Percentiles rank a stretch among this genome's conserved stretches.
Evolutionary conservation across 2,888 invertebrate species (phyloP).

Genomic region (Polymixis lichenea): DNA sequence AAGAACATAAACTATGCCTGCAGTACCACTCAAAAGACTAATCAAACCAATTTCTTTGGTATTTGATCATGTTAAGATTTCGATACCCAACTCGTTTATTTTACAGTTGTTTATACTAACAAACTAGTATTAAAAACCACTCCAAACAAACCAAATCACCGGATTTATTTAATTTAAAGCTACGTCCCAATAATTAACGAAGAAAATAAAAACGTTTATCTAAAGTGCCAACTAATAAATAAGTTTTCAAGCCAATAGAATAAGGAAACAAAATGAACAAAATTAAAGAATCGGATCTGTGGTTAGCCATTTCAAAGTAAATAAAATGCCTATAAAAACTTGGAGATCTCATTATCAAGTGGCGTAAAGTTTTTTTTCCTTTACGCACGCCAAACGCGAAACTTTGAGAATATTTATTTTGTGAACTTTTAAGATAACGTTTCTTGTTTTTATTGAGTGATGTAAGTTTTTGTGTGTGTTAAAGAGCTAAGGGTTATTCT

Average conservation of each 20-base stretch:
- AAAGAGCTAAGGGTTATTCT: conserved; percentile 8
- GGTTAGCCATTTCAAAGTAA: conserved; percentile 70
- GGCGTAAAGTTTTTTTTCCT: conserved; percentile 64
- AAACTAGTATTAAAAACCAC: neutral
- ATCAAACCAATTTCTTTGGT: too few relatives aligned
- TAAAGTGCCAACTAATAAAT: conserved; percentile 46
- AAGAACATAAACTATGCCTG: too few relatives aligned
- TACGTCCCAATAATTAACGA: conserved; percentile 10
- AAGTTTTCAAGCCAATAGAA: conserved; percentile 50
- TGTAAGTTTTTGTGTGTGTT: neutral
- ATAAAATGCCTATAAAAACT: conserved; percentile 73
- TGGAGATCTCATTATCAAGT: conserved; percentile 69
- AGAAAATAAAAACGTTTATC: conserved; percentile 14
- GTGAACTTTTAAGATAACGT: conserved; percentile 60
- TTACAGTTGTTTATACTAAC: neutral
- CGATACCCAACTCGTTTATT: too few relatives aligned
- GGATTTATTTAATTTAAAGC: neutral
- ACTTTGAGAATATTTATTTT: conserved; percentile 68
- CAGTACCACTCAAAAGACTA: too few relatives aligned
- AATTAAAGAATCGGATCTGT: conserved; percentile 63
- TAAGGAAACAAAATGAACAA: conserved; percentile 55
- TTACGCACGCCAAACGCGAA: conserved; percentile 55
- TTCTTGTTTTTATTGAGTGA: conserved; percentile 53
- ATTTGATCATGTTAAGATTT: too few relatives aligned
- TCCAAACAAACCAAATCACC: too few relatives aligned